Evolutionary conservation across 2,888 invertebrate genomes (phyloP).

Genomic region (Euclidia mi): DNA sequence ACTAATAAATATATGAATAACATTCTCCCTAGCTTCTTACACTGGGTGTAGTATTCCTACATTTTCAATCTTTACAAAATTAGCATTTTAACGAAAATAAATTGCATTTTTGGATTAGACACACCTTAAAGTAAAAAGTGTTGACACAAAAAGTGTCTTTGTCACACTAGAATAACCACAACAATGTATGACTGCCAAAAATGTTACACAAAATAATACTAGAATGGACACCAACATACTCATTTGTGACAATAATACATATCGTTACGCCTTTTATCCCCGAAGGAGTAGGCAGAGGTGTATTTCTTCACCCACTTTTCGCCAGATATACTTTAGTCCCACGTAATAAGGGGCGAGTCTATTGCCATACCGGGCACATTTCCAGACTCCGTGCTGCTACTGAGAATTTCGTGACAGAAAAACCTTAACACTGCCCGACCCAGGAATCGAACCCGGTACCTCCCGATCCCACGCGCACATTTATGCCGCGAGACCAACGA

Average conservation of each 20-base stretch:
- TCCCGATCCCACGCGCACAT: too few species aligned
- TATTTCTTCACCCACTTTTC: too few species aligned
- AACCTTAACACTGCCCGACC: too few species aligned
- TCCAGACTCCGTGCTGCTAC: too few species aligned
- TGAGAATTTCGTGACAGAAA: too few species aligned
- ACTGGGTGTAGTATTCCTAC: constrained; percentile 52
- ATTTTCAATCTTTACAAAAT: constrained; percentile 37
- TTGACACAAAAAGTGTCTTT: constrained; percentile 36
- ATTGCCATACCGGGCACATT: too few species aligned
- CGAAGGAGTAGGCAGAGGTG: too few species aligned
- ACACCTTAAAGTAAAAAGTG: constrained; percentile 38
- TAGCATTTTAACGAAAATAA: constrained; percentile 36
- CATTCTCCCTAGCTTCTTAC: constrained; percentile 55
- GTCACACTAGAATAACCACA: constrained; percentile 52
- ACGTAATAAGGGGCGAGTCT: too few species aligned
- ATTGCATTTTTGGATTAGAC: constrained; percentile 52
- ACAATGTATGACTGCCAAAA: constrained; percentile 46
- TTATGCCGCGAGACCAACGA: too few species aligned
- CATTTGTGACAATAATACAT: constrained; percentile 46
- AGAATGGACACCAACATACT: constrained; percentile 40
- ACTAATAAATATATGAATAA: constrained; percentile 39
- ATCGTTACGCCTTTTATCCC: too few species aligned
- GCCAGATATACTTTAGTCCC: too few species aligned
- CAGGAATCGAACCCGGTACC: too few species aligned
- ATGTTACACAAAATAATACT: constrained; percentile 53